Percentiles rank a stretch among this genome's conserved stretches.
phyloP scores from a whole-genome alignment of 2,797 vertebrate genomes.

The Chiloscyllium punctatum region DNA sequence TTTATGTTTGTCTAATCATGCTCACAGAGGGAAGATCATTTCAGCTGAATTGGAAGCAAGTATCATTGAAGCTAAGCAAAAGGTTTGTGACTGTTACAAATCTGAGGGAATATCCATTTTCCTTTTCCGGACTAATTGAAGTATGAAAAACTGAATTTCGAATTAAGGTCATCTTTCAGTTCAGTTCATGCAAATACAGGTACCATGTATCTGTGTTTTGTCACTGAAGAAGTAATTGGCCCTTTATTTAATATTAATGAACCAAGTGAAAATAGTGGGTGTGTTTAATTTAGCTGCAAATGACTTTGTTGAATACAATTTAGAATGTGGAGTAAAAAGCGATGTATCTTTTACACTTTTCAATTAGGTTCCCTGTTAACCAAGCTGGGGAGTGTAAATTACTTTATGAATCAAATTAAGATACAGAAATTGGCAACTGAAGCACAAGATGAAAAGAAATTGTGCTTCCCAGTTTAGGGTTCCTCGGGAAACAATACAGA shows the following conservation, averaged over 20 bases:
- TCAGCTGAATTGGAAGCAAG: constrained; percentile 56
- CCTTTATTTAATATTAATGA: background rate
- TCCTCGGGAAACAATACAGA: background rate
- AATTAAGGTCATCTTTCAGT: background rate
- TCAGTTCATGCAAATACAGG: background rate
- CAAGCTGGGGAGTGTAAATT: background rate
- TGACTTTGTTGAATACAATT: background rate
- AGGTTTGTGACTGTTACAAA: constrained; percentile 45
- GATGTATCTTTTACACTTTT: background rate
- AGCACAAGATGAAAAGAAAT: background rate
- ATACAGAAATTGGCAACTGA: background rate
- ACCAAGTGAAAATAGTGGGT: background rate
- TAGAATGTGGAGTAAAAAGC: background rate
- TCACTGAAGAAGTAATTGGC: background rate
- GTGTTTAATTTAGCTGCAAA: background rate
- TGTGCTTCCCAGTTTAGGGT: background rate
- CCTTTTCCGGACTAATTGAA: background rate
- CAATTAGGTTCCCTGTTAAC: background rate
- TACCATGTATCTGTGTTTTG: background rate
- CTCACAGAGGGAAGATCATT: constrained; percentile 62
- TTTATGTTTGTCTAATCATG: constrained; percentile 30
- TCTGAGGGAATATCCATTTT: background rate
- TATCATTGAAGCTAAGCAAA: constrained; percentile 52
- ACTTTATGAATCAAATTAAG: background rate
- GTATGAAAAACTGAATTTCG: background rate